Base-by-base conservation (phyloP, 2,888 invertebrate species). In the Philereme transversata region DNA sequence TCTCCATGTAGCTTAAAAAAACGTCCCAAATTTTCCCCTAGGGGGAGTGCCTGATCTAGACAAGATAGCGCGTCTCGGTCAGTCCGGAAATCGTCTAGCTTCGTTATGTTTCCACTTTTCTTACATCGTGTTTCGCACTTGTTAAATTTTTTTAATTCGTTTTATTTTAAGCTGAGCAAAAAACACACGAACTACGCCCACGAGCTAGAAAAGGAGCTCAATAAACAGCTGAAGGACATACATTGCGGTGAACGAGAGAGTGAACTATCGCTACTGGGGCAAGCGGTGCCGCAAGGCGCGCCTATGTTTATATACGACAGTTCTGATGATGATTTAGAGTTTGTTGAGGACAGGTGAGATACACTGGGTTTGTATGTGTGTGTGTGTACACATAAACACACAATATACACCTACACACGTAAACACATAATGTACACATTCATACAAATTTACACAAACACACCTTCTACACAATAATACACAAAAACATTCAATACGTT, bases 171-270 rank as follows among this genome's bases (percentile, higher is more conserved):
- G 57, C 41, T 57, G 6, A 11, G 40, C 1, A 33, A 8, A 10
- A 41, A 35, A 9, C 40, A 47, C 3, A 10, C 36, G 4, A 5
- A 36, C 11, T 36, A 51, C 11, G 56, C 60, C 34, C 38, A 11
- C 0, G 55, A 60, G 9, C 45, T 63, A 3, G 53, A 57, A 8
- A 34, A 36, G 7, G 57, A 60, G 22, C 55, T 64, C 3, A 56
- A 59, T 34, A 22, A 43, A 0, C 61, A 61, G 55, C 52, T 64
- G 51, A 5, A 11, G 4, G 50, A 50, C 40, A 7, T 40, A 2
- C 38, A 49, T 6, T 4, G 7, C 3, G 10, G 10, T 5, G 40
- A 40, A 8, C 40, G 22, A 11, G 50, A 10, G 40, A 22, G 50
- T 40, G 40, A 40, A 10, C 10, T 10, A 38, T n/a, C 36, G 36